Evolutionary conservation across 2,113 vertebrate genomes (phyloP).

Genomic region (Xyliphius kryptos): DNA sequence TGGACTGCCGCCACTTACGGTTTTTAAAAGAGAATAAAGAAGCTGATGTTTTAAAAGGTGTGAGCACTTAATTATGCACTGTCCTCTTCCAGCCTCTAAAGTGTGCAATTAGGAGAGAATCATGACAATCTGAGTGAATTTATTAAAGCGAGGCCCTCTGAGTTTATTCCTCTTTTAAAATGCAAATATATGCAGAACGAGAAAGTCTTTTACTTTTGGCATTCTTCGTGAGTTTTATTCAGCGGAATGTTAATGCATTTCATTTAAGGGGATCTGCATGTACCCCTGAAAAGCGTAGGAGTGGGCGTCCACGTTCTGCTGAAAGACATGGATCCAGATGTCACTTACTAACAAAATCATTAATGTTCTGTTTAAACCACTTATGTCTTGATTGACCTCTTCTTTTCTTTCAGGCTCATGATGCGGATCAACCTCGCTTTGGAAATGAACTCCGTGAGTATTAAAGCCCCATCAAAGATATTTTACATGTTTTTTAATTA

Average conservation of each 20-base stretch:
- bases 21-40: slow-evolving; percentile 45
- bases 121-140: slow-evolving; percentile 51
- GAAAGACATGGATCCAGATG: no score
- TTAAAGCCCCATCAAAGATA: not conserved
- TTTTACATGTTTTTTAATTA: no score
- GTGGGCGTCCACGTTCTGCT: no score
- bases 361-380: not conserved
- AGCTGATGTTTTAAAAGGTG: slow-evolving; percentile 52
- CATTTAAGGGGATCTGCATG: no score
- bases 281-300: no score
- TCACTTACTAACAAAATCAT: not conserved
- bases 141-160: slow-evolving; percentile 50
- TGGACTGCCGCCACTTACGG: slow-evolving; percentile 35
- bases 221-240: slow-evolving; percentile 19
- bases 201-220: not conserved
- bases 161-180: slow-evolving; percentile 40
- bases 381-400: slow-evolving; percentile 24
- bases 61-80: slow-evolving; percentile 34
- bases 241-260: no score
- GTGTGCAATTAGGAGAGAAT: slow-evolving; percentile 52
- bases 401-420: slow-evolving; percentile 52
- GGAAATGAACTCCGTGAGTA: slow-evolving; percentile 62
- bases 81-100: slow-evolving; percentile 48
- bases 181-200: slow-evolving; percentile 12
- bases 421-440: slow-evolving; percentile 46